Conservation (phyloP, 2,888 invertebrate species). For the Scaptomyza flava region DNA sequence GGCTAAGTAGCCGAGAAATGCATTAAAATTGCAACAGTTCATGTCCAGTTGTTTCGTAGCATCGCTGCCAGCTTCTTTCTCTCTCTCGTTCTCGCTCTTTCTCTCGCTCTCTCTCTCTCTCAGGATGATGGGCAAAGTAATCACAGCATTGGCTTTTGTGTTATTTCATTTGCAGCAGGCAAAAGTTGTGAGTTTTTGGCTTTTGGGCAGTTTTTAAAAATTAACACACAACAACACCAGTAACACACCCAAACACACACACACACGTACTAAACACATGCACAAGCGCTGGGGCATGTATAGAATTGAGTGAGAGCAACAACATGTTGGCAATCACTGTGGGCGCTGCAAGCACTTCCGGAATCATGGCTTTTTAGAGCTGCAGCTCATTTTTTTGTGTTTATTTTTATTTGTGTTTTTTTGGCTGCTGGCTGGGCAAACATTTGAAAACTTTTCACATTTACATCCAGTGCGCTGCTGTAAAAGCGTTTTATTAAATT, state of each 20-base stretch:
- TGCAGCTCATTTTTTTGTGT: conserved; percentile 22
- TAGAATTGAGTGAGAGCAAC: conserved; percentile 44
- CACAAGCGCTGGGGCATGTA: conserved; percentile 26
- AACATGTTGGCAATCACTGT: conserved; percentile 70
- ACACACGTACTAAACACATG: conserved; percentile 15
- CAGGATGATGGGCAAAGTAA: conserved; percentile 53
- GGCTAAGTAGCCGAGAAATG: conserved; percentile 65
- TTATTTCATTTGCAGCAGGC: conserved; percentile 69
- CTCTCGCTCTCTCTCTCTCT: background rate
- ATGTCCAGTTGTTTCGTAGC: conserved; percentile 52
- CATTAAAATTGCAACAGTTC: conserved; percentile 74
- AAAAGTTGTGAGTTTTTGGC: conserved; percentile 65
- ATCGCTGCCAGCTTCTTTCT: conserved; percentile 35
- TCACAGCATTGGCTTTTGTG: conserved; percentile 73
- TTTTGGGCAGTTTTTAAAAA: conserved; percentile 76
- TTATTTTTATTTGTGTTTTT: background rate
- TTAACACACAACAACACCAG: conserved; percentile 64
- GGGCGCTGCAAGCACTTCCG: conserved; percentile 68
- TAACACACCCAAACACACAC: conserved; percentile 21
- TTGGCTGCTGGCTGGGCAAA: conserved; percentile 57
- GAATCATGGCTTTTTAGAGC: conserved; percentile 38
- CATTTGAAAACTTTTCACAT: conserved; percentile 79
- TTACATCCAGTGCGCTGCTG: conserved; percentile 75
- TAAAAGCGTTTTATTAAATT: conserved; percentile 77
- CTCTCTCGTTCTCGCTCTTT: background rate